Conservation (phyloP, 2,888 invertebrate species). For the Pristionchus mayeri region DNA sequence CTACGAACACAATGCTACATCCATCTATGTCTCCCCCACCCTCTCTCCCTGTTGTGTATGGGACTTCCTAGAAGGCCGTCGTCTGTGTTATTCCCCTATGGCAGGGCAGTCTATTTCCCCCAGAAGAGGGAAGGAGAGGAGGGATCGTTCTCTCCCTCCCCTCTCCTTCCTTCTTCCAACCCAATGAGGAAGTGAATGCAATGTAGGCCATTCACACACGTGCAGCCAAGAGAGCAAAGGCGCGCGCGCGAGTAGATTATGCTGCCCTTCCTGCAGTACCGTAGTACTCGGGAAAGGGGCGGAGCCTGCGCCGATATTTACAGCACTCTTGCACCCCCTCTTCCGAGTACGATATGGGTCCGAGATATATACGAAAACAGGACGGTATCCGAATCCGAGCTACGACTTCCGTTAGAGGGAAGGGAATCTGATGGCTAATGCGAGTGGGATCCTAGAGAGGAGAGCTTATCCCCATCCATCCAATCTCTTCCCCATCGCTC, state of each 20-base stretch:
- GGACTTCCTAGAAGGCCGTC: background rate
- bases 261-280: background rate
- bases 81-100: constrained; percentile 1
- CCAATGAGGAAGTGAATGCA: background rate
- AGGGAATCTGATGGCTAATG: background rate
- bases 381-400: background rate
- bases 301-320: background rate
- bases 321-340: background rate
- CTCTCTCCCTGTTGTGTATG: background rate
- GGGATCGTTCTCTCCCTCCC: background rate
- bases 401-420: background rate
- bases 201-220: background rate
- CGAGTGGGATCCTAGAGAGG: background rate
- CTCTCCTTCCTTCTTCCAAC: background rate
- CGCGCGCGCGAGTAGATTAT: background rate
- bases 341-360: background rate
- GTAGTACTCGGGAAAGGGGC: constrained; percentile 3
- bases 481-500: constrained; percentile 11
- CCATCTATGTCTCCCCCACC: too few species aligned
- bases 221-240: background rate
- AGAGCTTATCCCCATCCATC: too few species aligned
- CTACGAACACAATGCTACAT: too few species aligned
- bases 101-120: background rate
- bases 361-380: background rate
- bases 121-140: background rate